Conservation (phyloP, 2,113 vertebrate species). For the Camelus dromedarius region DNA sequence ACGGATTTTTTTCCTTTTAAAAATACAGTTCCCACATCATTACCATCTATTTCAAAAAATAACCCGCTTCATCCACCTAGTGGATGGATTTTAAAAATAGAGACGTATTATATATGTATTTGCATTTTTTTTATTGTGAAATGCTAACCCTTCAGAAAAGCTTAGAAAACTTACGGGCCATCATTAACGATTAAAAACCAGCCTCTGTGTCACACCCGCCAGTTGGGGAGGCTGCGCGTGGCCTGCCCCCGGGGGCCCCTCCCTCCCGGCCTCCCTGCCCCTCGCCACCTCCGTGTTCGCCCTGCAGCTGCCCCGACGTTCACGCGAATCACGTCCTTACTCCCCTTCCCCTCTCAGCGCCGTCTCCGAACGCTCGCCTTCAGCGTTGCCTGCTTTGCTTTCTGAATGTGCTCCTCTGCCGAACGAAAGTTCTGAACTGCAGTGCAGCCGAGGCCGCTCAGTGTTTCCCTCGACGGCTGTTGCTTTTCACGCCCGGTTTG, state of each 20-base stretch:
- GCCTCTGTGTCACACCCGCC: background rate
- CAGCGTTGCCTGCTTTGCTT: background rate
- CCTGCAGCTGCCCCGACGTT: too few species aligned
- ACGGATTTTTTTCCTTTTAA: background rate
- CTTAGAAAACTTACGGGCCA: background rate
- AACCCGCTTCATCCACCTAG: background rate
- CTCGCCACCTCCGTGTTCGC: rapidly evolving
- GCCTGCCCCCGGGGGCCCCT: rapidly evolving
- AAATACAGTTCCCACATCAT: background rate
- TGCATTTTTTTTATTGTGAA: background rate
- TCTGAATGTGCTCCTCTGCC: background rate
- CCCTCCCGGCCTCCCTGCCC: rapidly evolving
- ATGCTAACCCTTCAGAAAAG: background rate
- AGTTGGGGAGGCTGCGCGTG: rapidly evolving
- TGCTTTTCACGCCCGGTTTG: background rate
- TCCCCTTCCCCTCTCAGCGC: background rate
- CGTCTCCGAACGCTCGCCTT: background rate
- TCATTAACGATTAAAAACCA: background rate
- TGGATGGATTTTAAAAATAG: background rate
- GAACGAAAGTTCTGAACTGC: background rate
- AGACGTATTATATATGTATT: background rate
- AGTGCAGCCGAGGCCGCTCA: background rate
- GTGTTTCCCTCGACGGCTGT: background rate
- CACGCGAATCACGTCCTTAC: rapidly evolving
- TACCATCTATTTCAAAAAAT: background rate